Base-by-base conservation (phyloP, 2,888 invertebrate genomes). In the Troides oblongomaculatus region DNA sequence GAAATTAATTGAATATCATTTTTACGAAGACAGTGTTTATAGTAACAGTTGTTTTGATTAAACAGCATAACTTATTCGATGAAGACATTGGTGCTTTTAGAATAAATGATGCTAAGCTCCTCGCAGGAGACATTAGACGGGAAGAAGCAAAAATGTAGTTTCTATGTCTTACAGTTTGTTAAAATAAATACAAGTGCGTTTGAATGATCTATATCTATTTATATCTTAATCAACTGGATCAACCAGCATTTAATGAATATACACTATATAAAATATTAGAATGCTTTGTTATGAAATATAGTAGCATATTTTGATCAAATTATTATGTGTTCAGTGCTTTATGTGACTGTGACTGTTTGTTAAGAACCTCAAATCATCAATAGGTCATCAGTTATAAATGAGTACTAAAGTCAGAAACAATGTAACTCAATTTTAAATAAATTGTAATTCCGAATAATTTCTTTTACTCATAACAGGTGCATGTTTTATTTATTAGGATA, bases 381-480 rank as follows among this genome's bases (percentile, higher is more conserved):
- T 78, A 81, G 77, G 82, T 84, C 77, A 75, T 82, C 83, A 84
- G 84, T 84, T 88, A 84, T 84, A 86, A 86, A 83, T 83, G 85
- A 86, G 89, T 89, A 84, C 84, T 84, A 79, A 88, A 88, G 84
- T 87, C 82, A 74, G 80, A 84, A 85, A 89, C 87, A 90, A 90
- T 92, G 92, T 93, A 92, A 92, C 87, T 90, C 90, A 89, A 86
- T 90, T 91, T 91, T 86, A 88, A 92, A 90, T 92, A 92, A 90
- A 92, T 83, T 89, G 89, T 89, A 86, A 88, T 88, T 84, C 86
- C 84, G 85, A 84, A 82, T 76, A 72, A 71, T 63, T 64, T 62
- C 61, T 72, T 74, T 78, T 63, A 71, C 65, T 59, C 21, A 39
- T 60, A 23, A 60, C 63, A 66, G 57, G 1, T 50, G 39, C 36